These are phyloP conservation scores for Trogon surrucura DNA, from an alignment of 2,113 vertebrate genomes.

Conservation along the genomic window DNA sequence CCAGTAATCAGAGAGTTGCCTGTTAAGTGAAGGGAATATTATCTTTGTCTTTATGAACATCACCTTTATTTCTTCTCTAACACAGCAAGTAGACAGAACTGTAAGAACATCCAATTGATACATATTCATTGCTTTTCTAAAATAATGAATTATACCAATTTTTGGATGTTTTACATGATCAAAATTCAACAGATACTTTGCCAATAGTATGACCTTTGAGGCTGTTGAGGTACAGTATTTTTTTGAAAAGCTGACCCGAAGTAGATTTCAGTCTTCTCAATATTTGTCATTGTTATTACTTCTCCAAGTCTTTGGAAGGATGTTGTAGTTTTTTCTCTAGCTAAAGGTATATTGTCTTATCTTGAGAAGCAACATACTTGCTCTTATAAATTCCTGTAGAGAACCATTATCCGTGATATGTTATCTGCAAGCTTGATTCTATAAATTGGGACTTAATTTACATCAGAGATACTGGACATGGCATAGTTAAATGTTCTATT, in stretches of 20 bases:
- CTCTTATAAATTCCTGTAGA: background rate
- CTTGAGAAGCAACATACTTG: background rate
- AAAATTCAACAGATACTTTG: constrained; percentile 65
- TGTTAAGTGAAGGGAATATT: constrained; percentile 74
- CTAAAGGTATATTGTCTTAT: background rate
- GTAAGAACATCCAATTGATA: constrained; percentile 42
- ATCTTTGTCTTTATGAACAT: constrained; percentile 71
- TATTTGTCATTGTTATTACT: background rate
- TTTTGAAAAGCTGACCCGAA: constrained; percentile 32
- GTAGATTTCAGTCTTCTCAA: background rate
- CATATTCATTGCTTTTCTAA: constrained; percentile 39
- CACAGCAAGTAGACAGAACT: constrained; percentile 19
- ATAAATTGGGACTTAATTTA: background rate
- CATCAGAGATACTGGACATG: background rate
- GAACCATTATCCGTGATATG: background rate
- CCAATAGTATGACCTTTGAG: constrained; percentile 46
- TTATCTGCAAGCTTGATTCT: background rate
- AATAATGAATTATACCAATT: constrained; percentile 46
- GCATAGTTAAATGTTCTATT: background rate
- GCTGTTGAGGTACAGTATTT: constrained; percentile 34
- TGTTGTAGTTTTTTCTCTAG: background rate
- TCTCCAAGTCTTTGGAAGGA: background rate
- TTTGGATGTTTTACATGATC: constrained; percentile 51
- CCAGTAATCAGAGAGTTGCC: constrained; percentile 76
- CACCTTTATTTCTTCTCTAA: constrained; percentile 74